A percentile compares a stretch with the other conserved stretches of the same genome.
Conservation (phyloP, 2,113 vertebrate species). For the Sturnira hondurensis region DNA sequence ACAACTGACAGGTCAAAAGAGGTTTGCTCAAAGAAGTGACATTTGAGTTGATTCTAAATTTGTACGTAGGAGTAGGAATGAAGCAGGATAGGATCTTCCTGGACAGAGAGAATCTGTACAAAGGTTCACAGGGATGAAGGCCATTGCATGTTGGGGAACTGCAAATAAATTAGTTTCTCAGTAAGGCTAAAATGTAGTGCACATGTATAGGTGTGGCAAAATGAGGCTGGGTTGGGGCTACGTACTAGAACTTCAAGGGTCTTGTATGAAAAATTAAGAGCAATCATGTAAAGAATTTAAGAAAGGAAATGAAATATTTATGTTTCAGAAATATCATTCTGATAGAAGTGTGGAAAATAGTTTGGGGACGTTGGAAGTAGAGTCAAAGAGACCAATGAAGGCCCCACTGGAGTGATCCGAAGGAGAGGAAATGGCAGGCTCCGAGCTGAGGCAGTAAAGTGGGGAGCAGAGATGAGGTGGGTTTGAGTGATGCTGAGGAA, state of each 20-base stretch:
- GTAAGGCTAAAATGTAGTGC: background rate
- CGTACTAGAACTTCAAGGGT: background rate
- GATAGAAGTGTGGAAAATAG: background rate
- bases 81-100: background rate
- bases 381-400: background rate
- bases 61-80: background rate
- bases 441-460: background rate
- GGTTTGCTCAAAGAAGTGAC: background rate
- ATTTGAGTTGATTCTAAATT: background rate
- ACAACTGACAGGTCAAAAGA: background rate
- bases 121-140: background rate
- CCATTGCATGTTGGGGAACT: background rate
- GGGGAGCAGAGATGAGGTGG: background rate
- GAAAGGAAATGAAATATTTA: background rate
- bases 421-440: background rate
- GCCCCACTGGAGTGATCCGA: background rate
- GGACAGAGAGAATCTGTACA: background rate
- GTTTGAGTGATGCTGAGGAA: background rate
- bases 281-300: slow-evolving; percentile 31
- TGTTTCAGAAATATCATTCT: background rate
- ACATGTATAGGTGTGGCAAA: background rate
- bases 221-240: background rate
- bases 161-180: background rate
- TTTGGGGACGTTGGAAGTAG: background rate
- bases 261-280: background rate